Evolutionary conservation across 2,888 invertebrate genomes (phyloP).

Genomic region (Epsilonema sp.): DNA sequence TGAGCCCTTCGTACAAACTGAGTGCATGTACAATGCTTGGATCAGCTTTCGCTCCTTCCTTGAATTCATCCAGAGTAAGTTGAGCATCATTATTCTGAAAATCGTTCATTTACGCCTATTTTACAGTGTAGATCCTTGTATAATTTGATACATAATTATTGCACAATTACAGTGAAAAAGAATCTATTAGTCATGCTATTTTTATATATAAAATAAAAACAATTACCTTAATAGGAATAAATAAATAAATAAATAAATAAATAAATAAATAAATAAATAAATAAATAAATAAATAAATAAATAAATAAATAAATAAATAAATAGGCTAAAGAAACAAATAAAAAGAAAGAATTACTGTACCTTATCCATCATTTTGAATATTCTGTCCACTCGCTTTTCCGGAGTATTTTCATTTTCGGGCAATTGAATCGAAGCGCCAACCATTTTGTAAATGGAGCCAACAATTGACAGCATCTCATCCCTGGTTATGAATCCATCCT

Average conservation of each 20-base stretch:
- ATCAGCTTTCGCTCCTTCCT: slow-evolving; percentile 92
- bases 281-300: too few species aligned
- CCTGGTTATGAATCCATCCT: slow-evolving; percentile 80
- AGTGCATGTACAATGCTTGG: slow-evolving; percentile 92
- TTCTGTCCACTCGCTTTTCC: slow-evolving; percentile 84
- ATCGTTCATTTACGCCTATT: too few species aligned
- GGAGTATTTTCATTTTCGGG: slow-evolving; percentile 31
- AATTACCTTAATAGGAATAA: neutral
- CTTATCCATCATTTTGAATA: slow-evolving; percentile 94
- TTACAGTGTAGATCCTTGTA: too few species aligned
- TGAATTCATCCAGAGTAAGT: slow-evolving; percentile 80
- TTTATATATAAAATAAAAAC: too few species aligned
- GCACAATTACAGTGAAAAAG: too few species aligned
- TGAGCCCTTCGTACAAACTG: slow-evolving; percentile 33
- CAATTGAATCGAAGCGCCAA: slow-evolving; percentile 41
- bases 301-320: slow-evolving; percentile 5
- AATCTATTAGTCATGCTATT: too few species aligned
- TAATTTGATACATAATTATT: too few species aligned
- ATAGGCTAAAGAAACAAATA: too few species aligned
- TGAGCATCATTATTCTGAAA: slow-evolving; percentile 73
- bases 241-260: slow-evolving; percentile 5
- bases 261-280: slow-evolving; percentile 5
- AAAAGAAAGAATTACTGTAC: slow-evolving; percentile 16
- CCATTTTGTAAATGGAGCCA: slow-evolving; percentile 92
- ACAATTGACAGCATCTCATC: slow-evolving; percentile 94